phyloP scores from a whole-genome alignment of 2,797 vertebrate species.

The Prionace glauca region DNA sequence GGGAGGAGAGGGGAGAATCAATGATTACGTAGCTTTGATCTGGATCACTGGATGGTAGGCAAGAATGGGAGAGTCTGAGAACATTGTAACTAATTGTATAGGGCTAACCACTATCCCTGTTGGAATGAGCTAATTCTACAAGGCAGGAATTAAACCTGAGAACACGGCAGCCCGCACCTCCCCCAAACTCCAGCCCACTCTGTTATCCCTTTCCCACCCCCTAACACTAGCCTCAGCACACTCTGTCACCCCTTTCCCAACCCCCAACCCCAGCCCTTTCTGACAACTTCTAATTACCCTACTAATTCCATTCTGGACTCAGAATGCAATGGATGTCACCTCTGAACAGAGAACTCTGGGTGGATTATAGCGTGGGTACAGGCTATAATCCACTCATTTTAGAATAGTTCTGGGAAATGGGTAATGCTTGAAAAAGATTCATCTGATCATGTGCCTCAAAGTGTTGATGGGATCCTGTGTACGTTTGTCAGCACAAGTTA shows the following conservation, averaged over 20 bases:
- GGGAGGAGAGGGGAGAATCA: background rate
- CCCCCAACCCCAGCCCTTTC: too few relatives aligned
- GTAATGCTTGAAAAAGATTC: background rate
- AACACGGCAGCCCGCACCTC: too few relatives aligned
- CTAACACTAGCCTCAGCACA: too few relatives aligned
- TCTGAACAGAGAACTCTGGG: background rate
- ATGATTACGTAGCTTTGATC: background rate
- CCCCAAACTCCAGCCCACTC: too few relatives aligned
- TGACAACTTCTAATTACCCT: too few relatives aligned
- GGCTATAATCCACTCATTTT: background rate
- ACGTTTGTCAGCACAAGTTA: background rate
- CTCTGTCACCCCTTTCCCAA: too few relatives aligned
- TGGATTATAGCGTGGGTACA: too few relatives aligned
- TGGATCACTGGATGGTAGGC: background rate
- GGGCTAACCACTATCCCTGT: background rate
- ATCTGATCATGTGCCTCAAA: background rate
- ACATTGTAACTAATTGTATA: background rate
- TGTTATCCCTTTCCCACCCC: too few relatives aligned
- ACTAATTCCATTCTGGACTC: too few relatives aligned
- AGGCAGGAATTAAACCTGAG: background rate
- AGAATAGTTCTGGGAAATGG: background rate
- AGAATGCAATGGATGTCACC: background rate
- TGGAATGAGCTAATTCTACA: background rate
- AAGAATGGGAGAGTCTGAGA: background rate
- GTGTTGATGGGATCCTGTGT: background rate